Percentiles rank a stretch among this genome's conserved stretches.
phyloP scores from a whole-genome alignment of 92 coral and sea anemone genomes.

The Umimayanthus chanpuru region DNA sequence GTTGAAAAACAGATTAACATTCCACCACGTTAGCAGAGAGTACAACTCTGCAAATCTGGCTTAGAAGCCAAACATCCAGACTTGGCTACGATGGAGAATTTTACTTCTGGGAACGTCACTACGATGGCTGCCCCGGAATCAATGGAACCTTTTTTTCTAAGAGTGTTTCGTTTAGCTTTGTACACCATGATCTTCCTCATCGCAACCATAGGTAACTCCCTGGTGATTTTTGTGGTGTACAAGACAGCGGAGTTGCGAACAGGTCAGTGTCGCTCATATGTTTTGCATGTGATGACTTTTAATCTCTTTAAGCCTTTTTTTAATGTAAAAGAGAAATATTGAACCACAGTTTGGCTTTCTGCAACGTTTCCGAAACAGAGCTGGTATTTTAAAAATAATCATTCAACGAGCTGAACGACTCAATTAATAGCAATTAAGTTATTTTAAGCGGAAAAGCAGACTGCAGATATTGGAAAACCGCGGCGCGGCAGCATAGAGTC shows the following conservation, averaged over 20 bases:
- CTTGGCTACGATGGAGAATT: slow-evolving; percentile 6
- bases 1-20: slow-evolving; percentile 27
- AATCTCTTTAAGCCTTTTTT: slow-evolving; percentile 22
- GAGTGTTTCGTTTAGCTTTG: slow-evolving; percentile 78
- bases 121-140: neutral
- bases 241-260: slow-evolving; percentile 90
- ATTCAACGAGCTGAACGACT: slow-evolving; percentile 32
- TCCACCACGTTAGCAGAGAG: neutral
- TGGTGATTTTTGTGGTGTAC: slow-evolving; percentile 94
- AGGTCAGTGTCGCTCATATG: slow-evolving; percentile 55
- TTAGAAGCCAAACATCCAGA: neutral
- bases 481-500: neutral
- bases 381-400: slow-evolving; percentile 21
- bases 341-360: neutral
- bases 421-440: slow-evolving; percentile 26
- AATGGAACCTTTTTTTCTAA: slow-evolving; percentile 80
- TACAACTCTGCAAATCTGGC: slow-evolving; percentile 3
- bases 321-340: neutral
- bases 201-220: slow-evolving; percentile 87
- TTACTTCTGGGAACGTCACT: slow-evolving; percentile 28
- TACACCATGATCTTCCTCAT: slow-evolving; percentile 87
- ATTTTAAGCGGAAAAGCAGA: neutral
- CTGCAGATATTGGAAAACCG: neutral
- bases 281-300: neutral
- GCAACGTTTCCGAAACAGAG: neutral